Evolutionary conservation across 2,113 vertebrate species (phyloP).

Genomic region (Nothobranchius furzeri): DNA sequence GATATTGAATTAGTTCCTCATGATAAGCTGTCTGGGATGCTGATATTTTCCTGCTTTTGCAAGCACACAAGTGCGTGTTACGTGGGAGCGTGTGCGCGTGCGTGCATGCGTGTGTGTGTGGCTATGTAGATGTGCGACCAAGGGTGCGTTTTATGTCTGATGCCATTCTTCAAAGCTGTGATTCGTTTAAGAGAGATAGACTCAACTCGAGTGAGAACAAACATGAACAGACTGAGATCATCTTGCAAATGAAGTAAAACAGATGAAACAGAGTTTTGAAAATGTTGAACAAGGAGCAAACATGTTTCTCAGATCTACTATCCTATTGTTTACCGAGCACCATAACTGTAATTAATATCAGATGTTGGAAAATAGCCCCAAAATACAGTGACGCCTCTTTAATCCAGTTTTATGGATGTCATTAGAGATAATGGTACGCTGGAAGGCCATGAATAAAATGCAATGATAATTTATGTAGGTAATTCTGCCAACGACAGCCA

Average conservation of each 20-base stretch:
- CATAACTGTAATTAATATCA: not conserved
- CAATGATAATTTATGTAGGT: not conserved
- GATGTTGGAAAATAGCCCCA: conserved; percentile 19
- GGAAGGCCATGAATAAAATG: not conserved
- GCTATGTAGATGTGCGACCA: conserved; percentile 4
- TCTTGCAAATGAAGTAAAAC: conserved; percentile 28
- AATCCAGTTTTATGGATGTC: conserved; percentile 8
- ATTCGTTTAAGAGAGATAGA: conserved; percentile 51
- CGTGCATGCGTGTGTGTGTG: not conserved
- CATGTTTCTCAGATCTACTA: not conserved
- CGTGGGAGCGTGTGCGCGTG: not conserved
- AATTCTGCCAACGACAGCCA: conserved; percentile 2
- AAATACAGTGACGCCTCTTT: not conserved
- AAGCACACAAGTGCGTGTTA: conserved; percentile 9
- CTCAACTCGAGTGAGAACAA: conserved; percentile 16
- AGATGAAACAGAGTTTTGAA: conserved; percentile 4
- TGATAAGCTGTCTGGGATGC: conserved; percentile 71
- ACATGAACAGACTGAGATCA: conserved; percentile 14
- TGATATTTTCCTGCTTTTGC: conserved; percentile 50
- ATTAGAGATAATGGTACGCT: conserved; percentile 5
- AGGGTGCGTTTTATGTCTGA: conserved; percentile 15
- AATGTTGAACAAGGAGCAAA: conserved; percentile 19
- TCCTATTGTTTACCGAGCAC: conserved; percentile 7
- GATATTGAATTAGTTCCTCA: conserved; percentile 82
- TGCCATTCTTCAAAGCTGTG: conserved; percentile 52